phyloP scores from a whole-genome alignment of 1,140 invertebrate species.

The Brachionus koreanus region DNA sequence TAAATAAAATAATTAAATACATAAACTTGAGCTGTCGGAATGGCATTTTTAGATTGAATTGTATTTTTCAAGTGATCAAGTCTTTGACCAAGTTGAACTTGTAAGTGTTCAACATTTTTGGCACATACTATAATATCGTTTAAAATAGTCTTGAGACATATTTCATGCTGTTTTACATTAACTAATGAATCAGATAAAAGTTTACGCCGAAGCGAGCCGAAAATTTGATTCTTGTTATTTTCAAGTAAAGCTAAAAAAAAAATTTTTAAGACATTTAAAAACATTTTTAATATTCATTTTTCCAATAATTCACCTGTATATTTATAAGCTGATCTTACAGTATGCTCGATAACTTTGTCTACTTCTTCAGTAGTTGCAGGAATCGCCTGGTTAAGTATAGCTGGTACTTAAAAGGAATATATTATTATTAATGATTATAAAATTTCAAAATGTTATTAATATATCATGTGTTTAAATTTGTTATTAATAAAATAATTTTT shows the following conservation, averaged over 20 bases:
- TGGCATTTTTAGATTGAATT: constrained; percentile 58
- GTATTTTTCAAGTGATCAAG: constrained; percentile 58
- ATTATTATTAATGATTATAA: background rate
- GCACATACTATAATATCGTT: constrained; percentile 59
- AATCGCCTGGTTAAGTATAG: constrained; percentile 59
- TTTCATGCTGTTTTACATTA: constrained; percentile 56
- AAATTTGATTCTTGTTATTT: background rate
- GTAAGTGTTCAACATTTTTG: constrained; percentile 55
- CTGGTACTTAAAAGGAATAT: constrained; percentile 52
- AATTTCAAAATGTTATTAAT: too few species aligned
- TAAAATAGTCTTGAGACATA: constrained; percentile 56
- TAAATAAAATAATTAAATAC: constrained; percentile 47
- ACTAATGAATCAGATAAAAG: constrained; percentile 49
- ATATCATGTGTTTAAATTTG: too few species aligned
- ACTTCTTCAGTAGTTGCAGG: constrained; percentile 59
- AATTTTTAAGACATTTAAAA: background rate
- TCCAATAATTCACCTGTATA: constrained; percentile 52
- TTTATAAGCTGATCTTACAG: constrained; percentile 51
- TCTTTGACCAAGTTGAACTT: constrained; percentile 53
- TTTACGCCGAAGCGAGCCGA: background rate
- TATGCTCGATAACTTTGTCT: constrained; percentile 54
- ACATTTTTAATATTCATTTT: background rate
- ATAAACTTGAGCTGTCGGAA: constrained; percentile 59
- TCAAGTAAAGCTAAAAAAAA: constrained; percentile 29
- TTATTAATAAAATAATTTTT: too few species aligned